These are phyloP conservation scores for Eciton burchellii DNA, from an alignment of 1,140 invertebrate genomes.

Conservation along the genomic window DNA sequence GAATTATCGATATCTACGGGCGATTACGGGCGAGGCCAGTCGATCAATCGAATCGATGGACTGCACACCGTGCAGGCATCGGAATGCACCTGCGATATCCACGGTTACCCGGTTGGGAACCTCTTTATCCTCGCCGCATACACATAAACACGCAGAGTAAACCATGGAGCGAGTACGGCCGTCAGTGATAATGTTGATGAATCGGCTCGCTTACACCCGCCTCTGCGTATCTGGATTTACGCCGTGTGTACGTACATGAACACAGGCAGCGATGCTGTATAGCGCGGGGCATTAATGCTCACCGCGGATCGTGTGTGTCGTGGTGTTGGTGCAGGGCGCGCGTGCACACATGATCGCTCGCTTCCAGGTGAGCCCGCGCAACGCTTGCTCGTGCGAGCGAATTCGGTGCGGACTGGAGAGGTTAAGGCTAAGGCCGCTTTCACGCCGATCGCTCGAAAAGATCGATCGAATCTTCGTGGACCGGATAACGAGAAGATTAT, in stretches of 20 bases:
- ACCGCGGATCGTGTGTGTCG: constrained; percentile 43
- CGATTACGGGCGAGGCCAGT: not conserved
- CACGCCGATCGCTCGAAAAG: constrained; percentile 47
- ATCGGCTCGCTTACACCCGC: constrained; percentile 78
- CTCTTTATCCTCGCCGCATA: constrained; percentile 46
- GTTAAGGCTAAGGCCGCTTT: constrained; percentile 35
- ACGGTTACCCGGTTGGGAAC: constrained; percentile 52
- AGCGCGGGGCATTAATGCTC: constrained; percentile 48
- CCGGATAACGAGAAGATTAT: too few species aligned
- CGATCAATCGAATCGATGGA: constrained; percentile 56
- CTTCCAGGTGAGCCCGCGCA: not conserved
- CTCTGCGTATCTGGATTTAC: constrained; percentile 60
- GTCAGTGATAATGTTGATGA: constrained; percentile 84
- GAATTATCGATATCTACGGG: constrained; percentile 32
- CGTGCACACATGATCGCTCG: constrained; percentile 23
- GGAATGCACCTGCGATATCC: constrained; percentile 58
- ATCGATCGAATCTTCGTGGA: too few species aligned
- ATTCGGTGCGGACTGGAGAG: not conserved
- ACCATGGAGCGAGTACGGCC: constrained; percentile 71
- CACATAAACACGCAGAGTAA: constrained; percentile 63
- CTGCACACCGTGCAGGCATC: constrained; percentile 26
- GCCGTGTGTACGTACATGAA: constrained; percentile 16
- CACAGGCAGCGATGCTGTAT: constrained; percentile 12
- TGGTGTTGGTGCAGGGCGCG: constrained; percentile 54
- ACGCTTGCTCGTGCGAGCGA: constrained; percentile 33